phyloP scores from a whole-genome alignment of 1,140 invertebrate species.

The Drusus annulatus region DNA sequence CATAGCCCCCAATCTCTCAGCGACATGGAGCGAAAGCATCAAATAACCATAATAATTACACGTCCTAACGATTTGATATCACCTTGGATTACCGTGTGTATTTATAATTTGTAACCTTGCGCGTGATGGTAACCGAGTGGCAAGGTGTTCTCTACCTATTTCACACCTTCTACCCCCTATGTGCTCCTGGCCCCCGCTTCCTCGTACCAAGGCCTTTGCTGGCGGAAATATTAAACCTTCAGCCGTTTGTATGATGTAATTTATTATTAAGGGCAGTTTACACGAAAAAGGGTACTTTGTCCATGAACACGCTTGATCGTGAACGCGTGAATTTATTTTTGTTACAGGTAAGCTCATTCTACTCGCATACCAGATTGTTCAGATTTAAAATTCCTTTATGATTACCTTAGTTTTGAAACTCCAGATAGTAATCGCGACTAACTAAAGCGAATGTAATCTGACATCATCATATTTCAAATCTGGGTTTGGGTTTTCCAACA shows the following conservation, averaged over 20 bases:
- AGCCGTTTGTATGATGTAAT: constrained; percentile 53
- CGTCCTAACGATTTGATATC: no score
- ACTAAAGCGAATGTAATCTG: no score
- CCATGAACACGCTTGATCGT: constrained; percentile 5
- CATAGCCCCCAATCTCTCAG: no score
- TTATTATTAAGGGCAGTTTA: constrained; percentile 53
- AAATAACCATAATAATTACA: no score
- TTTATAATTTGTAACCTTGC: not conserved
- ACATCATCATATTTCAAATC: no score
- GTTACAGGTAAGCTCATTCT: not conserved
- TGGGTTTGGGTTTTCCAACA: no score
- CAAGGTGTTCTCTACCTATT: not conserved
- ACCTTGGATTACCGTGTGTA: no score
- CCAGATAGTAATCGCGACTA: no score
- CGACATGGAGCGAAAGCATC: no score
- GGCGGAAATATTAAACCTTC: constrained; percentile 53
- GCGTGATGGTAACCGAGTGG: not conserved
- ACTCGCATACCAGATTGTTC: no score
- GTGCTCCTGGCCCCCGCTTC: not conserved
- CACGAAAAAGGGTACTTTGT: constrained; percentile 25
- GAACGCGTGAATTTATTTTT: constrained; percentile 4
- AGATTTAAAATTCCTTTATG: no score
- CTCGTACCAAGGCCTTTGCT: not conserved
- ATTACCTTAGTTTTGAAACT: no score
- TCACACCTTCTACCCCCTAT: not conserved